Conservation (phyloP, 2,797 vertebrate genomes). For the Tokudaia muenninki region DNA sequence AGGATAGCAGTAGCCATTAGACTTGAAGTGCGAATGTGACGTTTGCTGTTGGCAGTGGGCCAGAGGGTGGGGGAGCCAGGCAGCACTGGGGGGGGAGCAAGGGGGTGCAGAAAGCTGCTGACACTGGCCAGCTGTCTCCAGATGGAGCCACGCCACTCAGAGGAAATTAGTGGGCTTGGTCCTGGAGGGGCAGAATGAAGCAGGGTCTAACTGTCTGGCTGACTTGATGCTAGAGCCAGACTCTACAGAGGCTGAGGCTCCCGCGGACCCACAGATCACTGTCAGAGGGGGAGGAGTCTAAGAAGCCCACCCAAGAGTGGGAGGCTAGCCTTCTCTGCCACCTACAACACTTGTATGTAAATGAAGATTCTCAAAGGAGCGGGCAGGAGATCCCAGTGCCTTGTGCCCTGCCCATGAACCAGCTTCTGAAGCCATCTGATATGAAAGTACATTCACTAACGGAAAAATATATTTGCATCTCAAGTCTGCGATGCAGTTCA, state of each 20-base stretch:
- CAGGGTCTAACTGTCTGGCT: neutral
- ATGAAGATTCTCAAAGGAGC: neutral
- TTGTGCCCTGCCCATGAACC: neutral
- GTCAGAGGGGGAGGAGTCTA: neutral
- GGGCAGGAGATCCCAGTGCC: neutral
- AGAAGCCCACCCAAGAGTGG: neutral
- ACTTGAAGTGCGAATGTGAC: neutral
- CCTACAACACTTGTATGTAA: neutral
- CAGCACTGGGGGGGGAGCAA: accelerated
- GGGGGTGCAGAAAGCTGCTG: accelerated
- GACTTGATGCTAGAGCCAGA: neutral
- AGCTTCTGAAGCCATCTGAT: neutral
- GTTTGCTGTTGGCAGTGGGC: neutral
- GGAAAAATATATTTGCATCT: neutral
- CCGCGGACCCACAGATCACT: neutral
- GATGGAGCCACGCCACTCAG: neutral
- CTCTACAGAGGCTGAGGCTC: neutral
- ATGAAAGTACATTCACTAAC: neutral
- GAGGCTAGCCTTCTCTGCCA: neutral
- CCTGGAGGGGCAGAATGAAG: neutral
- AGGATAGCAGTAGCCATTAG: neutral
- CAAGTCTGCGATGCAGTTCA: neutral
- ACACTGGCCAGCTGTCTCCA: neutral
- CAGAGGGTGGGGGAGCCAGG: accelerated
- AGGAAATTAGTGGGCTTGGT: neutral